Percentiles rank a stretch among this genome's conserved stretches.
Conservation (phyloP, 2,888 invertebrate genomes). For the Frankliniella fusca region DNA sequence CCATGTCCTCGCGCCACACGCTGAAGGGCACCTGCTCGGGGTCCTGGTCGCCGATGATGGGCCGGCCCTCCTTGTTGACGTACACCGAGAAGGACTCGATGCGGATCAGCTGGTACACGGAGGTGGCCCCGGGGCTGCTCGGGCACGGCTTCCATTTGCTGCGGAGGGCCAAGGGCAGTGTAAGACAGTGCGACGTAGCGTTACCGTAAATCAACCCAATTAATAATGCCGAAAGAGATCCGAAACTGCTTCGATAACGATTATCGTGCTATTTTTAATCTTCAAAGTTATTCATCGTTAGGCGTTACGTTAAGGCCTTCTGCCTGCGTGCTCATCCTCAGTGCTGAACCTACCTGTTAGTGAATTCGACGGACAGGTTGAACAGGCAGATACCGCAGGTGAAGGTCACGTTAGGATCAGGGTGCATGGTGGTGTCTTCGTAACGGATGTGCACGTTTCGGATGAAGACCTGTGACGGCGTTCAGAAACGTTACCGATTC, state of each 20-base stretch:
- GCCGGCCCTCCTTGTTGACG: slow-evolving; percentile 57
- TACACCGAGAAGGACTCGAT: slow-evolving; percentile 72
- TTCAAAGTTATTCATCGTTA: too few relatives aligned
- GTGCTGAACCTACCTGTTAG: slow-evolving; percentile 59
- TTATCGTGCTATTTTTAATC: too few relatives aligned
- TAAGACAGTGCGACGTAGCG: too few relatives aligned
- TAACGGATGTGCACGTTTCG: slow-evolving; percentile 76
- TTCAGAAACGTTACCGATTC: neutral
- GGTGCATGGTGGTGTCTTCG: slow-evolving; percentile 67
- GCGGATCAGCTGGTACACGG: slow-evolving; percentile 70
- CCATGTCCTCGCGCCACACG: slow-evolving; percentile 72
- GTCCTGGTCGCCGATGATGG: slow-evolving; percentile 54
- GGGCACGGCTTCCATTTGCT: slow-evolving; percentile 74
- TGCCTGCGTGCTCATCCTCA: too few relatives aligned
- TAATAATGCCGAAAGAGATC: too few relatives aligned
- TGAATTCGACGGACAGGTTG: slow-evolving; percentile 71
- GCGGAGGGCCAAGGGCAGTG: slow-evolving; percentile 19
- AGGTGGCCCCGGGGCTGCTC: slow-evolving; percentile 49
- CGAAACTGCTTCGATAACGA: too few relatives aligned
- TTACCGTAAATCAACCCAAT: too few relatives aligned
- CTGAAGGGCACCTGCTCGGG: slow-evolving; percentile 58
- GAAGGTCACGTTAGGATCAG: slow-evolving; percentile 55
- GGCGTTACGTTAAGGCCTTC: too few relatives aligned
- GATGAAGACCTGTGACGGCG: slow-evolving; percentile 50
- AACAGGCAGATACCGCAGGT: slow-evolving; percentile 75